Evolutionary conservation across 2,888 invertebrate species (phyloP), one percentile per base, ranked within the genome.

Genomic region (Trichopria drosophilae): DNA sequence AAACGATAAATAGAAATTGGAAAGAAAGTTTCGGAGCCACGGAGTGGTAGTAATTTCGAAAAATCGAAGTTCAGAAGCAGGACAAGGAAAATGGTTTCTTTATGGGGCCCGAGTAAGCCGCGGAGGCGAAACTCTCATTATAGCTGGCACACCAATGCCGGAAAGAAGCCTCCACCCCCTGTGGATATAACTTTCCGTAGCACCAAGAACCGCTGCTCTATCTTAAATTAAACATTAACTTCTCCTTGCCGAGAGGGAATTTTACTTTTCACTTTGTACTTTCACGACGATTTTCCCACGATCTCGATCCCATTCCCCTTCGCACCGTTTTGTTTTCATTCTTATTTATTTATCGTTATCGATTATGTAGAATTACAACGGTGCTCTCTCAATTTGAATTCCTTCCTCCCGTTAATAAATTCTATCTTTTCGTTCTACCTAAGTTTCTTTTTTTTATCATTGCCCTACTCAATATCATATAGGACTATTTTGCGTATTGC

Each of bases 151-250:
- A 29, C 28, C 28, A n/a, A 20, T 34, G 23, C 42, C 34, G 23
- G 13, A 36, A 9, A 5, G 23, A 31, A 16, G 22, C 32, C 22
- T 18, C 10, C 52, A 48, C 32, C 31, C 43, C 36, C 55, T 48
- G 39, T 49, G 53, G 58, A 54, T 59, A 55, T 59, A 61, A 58
- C 59, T 58, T 63, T 58, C 49, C 56, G 53, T 57, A 44, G 53
- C 51, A 43, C 19, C 23, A 43, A 51, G 46, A 53, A 62, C 58
- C 58, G 46, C 57, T 50, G 59, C 63, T 67, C 65, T 65, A 66
- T 66, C 68, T 66, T 63, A 68, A 67, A 69, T 70, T 68, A 69
- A 68, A 68, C 68, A 69, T 70, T 67, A 69, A 67, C 66, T 66
- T 65, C 63, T 55, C 55, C 61, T 64, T 57, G 57, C 51, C 50